Evolutionary conservation across 1,140 invertebrate genomes (phyloP), one percentile per base, ranked within the genome.

Genomic region (Drosophila kohkoa): DNA sequence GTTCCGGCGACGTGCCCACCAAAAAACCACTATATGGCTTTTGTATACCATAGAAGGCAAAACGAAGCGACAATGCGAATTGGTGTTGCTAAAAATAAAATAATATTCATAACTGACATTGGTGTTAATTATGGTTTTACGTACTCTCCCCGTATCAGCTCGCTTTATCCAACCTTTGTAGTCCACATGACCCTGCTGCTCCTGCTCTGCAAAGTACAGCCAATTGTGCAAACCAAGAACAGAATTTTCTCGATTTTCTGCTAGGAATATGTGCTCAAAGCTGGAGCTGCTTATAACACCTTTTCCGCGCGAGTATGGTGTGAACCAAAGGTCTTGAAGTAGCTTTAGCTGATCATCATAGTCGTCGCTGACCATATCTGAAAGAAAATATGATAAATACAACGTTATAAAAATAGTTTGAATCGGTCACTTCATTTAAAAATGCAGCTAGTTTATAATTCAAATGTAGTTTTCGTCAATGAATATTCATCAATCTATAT

Each of bases 1-100:
- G 94, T 93, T 99, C 98, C 0, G 98, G 98, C 63, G 97, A 98
- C 1, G 97, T 98, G 15, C 98, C 98, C 57, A 99, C 94, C 79
- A 98, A 97, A 92, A 98, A 95, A 2, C 95, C 94, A 25, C 95
- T 96, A 0, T 96, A 95, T 1, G 96, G 95, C 92, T 98, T 98
- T 49, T 95, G 93, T 2, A 95, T 92, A 1, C 94, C 94, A 82
- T 95, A 94, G 93, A 97, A 97, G 43, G 93, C 95, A 71, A 97
- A 95, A 65, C 96, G 96, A 11, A 96, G 81, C 0, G 64, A 64
- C 1, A 92, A n/a, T 0, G 72, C 46, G 46, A 89, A 77, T 78
- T 92, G 81, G 43, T 81, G 68, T n/a, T 59, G 67, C 83, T 90
- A 20, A 13, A 72, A 74, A n/a, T 5, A 28, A 11, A 28, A 15